Evolutionary conservation across 2,888 invertebrate genomes (phyloP).

Genomic region (Merodon equestris): DNA sequence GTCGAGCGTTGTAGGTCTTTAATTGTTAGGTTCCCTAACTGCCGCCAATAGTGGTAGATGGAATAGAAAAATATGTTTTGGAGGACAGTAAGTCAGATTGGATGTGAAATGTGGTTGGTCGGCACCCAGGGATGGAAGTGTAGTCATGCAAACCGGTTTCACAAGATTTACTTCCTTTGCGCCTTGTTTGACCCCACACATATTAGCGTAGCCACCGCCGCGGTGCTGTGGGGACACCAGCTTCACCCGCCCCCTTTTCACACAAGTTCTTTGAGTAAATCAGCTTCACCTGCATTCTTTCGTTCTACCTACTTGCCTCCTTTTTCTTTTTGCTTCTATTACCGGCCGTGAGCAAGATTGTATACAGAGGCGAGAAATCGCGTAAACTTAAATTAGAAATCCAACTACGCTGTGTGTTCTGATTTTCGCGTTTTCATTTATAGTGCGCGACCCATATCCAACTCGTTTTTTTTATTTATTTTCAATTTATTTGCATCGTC

Average conservation of each 20-base stretch:
- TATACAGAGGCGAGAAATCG: constrained; percentile 7
- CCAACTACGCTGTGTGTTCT: constrained; percentile 42
- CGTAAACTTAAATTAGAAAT: constrained; percentile 35
- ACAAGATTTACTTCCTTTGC: constrained; percentile 52
- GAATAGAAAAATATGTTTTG: constrained; percentile 27
- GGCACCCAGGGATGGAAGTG: constrained; percentile 18
- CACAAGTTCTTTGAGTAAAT: constrained; percentile 8
- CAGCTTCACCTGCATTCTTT: constrained; percentile 49
- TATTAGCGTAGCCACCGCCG: not conserved
- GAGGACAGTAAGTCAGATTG: not conserved
- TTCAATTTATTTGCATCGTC: constrained; percentile 37
- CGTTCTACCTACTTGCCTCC: not conserved
- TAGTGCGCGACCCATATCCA: constrained; percentile 59
- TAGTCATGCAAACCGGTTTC: constrained; percentile 53
- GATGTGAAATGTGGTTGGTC: not conserved
- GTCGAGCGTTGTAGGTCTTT: constrained; percentile 20
- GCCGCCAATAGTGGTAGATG: not conserved
- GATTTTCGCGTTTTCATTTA: constrained; percentile 44
- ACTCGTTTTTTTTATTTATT: constrained; percentile 33
- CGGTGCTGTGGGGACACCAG: constrained; percentile 14
- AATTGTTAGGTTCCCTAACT: not conserved
- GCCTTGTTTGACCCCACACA: constrained; percentile 34
- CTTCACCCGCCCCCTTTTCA: too few species aligned
- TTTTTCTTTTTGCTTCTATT: too few species aligned
- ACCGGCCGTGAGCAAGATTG: too few species aligned